phyloP scores from a whole-genome alignment of 1,140 invertebrate genomes.

The Schmidtea mediterranea region DNA sequence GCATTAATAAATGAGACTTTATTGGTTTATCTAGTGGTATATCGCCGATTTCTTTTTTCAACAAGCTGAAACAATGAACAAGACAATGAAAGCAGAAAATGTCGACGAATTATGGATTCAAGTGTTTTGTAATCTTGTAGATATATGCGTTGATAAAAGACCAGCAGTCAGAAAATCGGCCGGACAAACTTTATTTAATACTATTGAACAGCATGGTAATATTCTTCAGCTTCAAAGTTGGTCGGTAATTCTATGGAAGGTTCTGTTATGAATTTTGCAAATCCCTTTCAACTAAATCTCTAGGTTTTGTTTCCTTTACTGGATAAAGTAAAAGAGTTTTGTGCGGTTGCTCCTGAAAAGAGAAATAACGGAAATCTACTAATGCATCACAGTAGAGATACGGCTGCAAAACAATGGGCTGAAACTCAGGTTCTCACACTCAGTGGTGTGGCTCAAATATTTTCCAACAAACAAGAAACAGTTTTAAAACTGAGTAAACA shows the following conservation, averaged over 20 bases:
- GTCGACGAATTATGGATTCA: not conserved
- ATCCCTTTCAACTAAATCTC: too few relatives aligned
- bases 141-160: constrained; percentile 70
- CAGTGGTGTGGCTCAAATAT: constrained; percentile 45
- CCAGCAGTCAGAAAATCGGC: constrained; percentile 90
- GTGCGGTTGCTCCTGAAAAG: constrained; percentile 38
- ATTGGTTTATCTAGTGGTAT: not conserved
- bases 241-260: constrained; percentile 34
- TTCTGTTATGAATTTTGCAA: too few relatives aligned
- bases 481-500: constrained; percentile 42
- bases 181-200: constrained; percentile 86
- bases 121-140: constrained; percentile 44
- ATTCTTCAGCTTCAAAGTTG: constrained; percentile 54
- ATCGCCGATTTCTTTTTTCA: not conserved
- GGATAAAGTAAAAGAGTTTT: constrained; percentile 50
- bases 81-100: constrained; percentile 7
- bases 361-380: constrained; percentile 55
- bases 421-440: constrained; percentile 65
- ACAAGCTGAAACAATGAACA: constrained; percentile 3
- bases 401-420: constrained; percentile 95
- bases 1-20: too few relatives aligned
- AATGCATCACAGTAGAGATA: constrained; percentile 91
- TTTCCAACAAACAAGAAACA: constrained; percentile 60
- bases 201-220: constrained; percentile 70
- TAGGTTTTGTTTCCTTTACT: constrained; percentile 72